phyloP scores from a whole-genome alignment of 2,113 vertebrate genomes.

The Scomber scombrus region DNA sequence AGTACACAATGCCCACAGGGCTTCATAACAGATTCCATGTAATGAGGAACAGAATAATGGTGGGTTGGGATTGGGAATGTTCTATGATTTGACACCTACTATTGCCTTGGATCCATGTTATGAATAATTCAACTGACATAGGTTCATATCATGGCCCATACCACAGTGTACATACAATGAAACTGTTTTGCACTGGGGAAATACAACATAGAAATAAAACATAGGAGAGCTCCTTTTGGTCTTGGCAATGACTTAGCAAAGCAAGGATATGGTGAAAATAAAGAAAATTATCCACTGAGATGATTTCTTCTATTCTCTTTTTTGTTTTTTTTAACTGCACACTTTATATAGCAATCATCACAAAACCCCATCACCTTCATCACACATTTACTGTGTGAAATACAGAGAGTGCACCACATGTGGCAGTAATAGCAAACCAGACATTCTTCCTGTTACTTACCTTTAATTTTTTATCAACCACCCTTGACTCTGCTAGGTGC shows the following conservation, averaged over 20 bases:
- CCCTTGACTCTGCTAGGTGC: not conserved
- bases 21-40: constrained; percentile 12
- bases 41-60: not conserved
- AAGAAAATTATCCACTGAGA: not conserved
- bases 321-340: not conserved
- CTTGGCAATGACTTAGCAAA: too few species aligned
- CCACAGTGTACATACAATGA: too few species aligned
- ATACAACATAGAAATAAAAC: too few species aligned
- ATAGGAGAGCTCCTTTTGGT: too few species aligned
- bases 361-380: constrained; percentile 4
- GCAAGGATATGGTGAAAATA: too few species aligned
- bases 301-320: too few species aligned
- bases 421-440: constrained; percentile 1
- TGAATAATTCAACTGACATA: constrained; percentile 1
- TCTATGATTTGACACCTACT: not conserved
- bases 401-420: not conserved
- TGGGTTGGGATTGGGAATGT: too few species aligned
- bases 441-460: constrained; percentile 30
- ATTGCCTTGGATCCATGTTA: not conserved
- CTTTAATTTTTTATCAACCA: constrained; percentile 34
- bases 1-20: constrained; percentile 31
- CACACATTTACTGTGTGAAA: constrained; percentile 17
- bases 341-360: not conserved
- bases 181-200: too few species aligned
- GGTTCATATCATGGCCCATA: too few species aligned